Base-by-base conservation (phyloP, 2,888 invertebrate species). In the Philaethria dido region DNA sequence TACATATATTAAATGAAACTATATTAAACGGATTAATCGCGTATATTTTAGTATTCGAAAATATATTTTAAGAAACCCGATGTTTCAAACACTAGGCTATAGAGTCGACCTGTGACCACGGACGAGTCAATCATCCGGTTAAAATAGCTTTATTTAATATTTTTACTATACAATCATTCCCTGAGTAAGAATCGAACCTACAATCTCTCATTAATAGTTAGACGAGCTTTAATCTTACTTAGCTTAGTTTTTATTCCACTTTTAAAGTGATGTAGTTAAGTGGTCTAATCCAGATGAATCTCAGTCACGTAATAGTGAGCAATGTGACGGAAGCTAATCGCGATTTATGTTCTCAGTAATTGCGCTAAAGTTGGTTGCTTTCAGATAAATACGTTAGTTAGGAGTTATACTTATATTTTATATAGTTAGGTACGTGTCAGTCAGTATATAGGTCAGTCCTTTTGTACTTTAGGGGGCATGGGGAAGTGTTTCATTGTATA, bases 331-430 rank as follows among this genome's bases (percentile, higher is more conserved):
- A 36, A 64, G 57, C 42, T 64, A 64, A 64, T 61, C 66, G 44
- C 66, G 61, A 61, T 66, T 66, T 66, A 61, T 62, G 66, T 33
- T 62, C 39, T 45, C 55, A 55, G 54, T 66, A 66, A 66, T 66
- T 62, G 54, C 55, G 33, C 60, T 22, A 42, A 52, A 57, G 66
- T 60, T 60, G 44, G 60, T 18, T 14, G 60, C 42, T 57, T n/a
- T 33, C 45, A 36, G 60, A 44, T 29, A 60, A 45, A 33, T 60
- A 60, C 13, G 45, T 55, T 55, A 55, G 55, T 39, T 55, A 39
- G 22, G 22, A 20, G 20, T 39, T 16, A 39, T 39, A 42, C 39
- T 59, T 16, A 39, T 39, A 42, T 22, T 59, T 44, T 25, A 6
- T 59, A 44, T 11, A 39, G 39, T 13, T 13, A 1, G 22, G 16